phyloP scores from a whole-genome alignment of 1,140 invertebrate species.

The Zaprionus tsacasi region DNA sequence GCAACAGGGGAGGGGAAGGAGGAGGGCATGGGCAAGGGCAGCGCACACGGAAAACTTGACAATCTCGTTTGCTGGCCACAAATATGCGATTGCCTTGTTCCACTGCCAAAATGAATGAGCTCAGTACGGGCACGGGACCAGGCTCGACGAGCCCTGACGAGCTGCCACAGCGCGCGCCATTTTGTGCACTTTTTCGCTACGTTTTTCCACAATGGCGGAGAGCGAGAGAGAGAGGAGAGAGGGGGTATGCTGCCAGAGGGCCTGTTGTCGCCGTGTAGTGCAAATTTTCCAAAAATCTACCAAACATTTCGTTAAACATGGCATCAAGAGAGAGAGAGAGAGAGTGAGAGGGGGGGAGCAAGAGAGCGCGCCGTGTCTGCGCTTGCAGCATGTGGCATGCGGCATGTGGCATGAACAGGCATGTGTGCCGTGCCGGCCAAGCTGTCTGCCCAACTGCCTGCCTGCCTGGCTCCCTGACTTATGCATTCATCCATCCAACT shows the following conservation, averaged over 20 bases:
- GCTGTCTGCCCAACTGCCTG: constrained; percentile 14
- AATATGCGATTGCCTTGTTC: constrained; percentile 82
- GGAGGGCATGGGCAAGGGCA: constrained; percentile 28
- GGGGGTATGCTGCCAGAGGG: neutral
- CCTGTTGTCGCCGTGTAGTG: constrained; percentile 56
- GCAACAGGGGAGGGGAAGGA: constrained; percentile 20
- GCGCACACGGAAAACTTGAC: constrained; percentile 72
- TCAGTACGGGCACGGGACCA: constrained; percentile 12
- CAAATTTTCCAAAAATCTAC: constrained; percentile 78
- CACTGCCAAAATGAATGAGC: constrained; percentile 69
- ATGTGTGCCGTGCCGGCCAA: constrained; percentile 55
- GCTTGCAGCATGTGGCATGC: constrained; percentile 27
- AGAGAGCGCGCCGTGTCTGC: neutral
- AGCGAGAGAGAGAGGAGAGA: no score
- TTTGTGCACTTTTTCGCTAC: constrained; percentile 52
- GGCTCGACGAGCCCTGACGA: constrained; percentile 38
- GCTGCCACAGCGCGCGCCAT: constrained; percentile 56
- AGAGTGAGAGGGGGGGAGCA: no score
- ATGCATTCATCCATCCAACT: constrained; percentile 77
- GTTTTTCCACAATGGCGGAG: neutral
- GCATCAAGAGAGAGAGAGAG: constrained; percentile 25
- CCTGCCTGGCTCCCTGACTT: constrained; percentile 66
- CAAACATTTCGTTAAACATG: constrained; percentile 74
- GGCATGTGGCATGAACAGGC: constrained; percentile 22
- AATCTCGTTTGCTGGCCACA: constrained; percentile 76